A percentile compares a stretch with the other conserved stretches of the same genome.
Evolutionary conservation across 2,113 vertebrate species (phyloP).

Genomic region (Solea senegalensis): DNA sequence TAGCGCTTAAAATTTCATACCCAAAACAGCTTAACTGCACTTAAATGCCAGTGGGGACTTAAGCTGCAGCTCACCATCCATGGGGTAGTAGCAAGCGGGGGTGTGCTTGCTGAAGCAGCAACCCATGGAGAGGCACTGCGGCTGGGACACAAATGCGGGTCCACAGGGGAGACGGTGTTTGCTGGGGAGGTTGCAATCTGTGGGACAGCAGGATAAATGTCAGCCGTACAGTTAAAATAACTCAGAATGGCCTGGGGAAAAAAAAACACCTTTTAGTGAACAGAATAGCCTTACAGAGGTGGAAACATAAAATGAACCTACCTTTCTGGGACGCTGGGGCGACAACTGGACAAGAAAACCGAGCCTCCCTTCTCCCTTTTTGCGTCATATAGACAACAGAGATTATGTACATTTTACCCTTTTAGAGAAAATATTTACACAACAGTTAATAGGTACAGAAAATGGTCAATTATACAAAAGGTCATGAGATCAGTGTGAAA

Average conservation of each 20-base stretch:
- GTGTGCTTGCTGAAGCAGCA: conserved; percentile 76
- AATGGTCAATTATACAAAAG: conserved; percentile 52
- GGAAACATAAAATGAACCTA: conserved; percentile 48
- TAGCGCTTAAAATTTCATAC: conserved; percentile 23
- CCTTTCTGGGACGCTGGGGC: conserved; percentile 50
- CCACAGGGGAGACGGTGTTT: conserved; percentile 78
- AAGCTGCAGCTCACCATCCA: conserved; percentile 77
- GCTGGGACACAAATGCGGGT: conserved; percentile 47
- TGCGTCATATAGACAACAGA: conserved; percentile 63
- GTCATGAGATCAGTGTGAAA: conserved; percentile 50
- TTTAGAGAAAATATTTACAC: conserved; percentile 34
- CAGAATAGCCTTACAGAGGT: conserved; percentile 35
- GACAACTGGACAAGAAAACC: conserved; percentile 71
- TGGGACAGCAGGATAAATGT: conserved; percentile 63
- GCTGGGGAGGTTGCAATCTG: conserved; percentile 76
- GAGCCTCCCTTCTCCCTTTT: conserved; percentile 59
- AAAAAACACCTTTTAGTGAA: conserved; percentile 43
- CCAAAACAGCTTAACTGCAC: conserved; percentile 45
- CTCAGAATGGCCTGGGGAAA: conserved; percentile 14
- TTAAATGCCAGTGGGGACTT: conserved; percentile 45
- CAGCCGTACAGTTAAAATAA: conserved; percentile 55
- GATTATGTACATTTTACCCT: conserved; percentile 67
- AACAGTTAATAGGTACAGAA: conserved; percentile 37
- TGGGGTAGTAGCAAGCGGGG: conserved; percentile 78
- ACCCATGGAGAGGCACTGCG: conserved; percentile 73